Base-by-base conservation (phyloP, 2,888 invertebrate species). In the Lordiphosa fenestrarum region DNA sequence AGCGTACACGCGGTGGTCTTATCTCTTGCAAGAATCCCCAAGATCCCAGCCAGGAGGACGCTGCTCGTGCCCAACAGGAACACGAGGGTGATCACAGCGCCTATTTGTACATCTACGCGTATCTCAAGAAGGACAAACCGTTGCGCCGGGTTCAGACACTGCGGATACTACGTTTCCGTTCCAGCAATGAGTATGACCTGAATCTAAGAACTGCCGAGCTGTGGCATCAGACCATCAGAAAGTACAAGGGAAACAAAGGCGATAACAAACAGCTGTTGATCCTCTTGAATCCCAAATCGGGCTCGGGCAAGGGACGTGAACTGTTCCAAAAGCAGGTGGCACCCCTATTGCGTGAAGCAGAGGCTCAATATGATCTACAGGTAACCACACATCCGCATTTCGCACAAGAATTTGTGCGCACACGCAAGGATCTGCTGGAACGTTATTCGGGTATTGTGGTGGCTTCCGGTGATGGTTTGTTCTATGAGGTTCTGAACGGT, bases 271-370 rank as follows among this genome's bases (percentile, higher is more conserved):
- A 75, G 37, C 25, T 96, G 63, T 90, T 98, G 53, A 92, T 98
- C 36, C 91, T 99, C 52, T 91, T 98, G 56, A 99, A 98, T 90
- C 99, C 99, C 0, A 96, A 96, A 86, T 97, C 98, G 53, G 99
- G 99, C 0, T 93, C 96, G 0, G 98, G 98, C 6, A 95, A 95
- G 89, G 96, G 96, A 1, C 91, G 96, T 15, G 94, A 95, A 83
- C 91, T 95, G 53, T 99, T 98, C 87, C 95, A 96, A 87, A 92
- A 93, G 68, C 93, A 95, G 86, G 94, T 98, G 4, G 94, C 93
- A 6, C 96, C 97, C 0, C 91, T 98, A 71, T 90, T 99, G 52
- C 93, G 94, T 69, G 97, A 98, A 88, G 96, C 97, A 0, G 96
- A 96, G 86, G 91, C 96, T 30, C 93, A 94, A 1, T 97, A 95